Evolutionary conservation across 2,888 invertebrate species (phyloP).

Genomic region (Diarsia dahlii): DNA sequence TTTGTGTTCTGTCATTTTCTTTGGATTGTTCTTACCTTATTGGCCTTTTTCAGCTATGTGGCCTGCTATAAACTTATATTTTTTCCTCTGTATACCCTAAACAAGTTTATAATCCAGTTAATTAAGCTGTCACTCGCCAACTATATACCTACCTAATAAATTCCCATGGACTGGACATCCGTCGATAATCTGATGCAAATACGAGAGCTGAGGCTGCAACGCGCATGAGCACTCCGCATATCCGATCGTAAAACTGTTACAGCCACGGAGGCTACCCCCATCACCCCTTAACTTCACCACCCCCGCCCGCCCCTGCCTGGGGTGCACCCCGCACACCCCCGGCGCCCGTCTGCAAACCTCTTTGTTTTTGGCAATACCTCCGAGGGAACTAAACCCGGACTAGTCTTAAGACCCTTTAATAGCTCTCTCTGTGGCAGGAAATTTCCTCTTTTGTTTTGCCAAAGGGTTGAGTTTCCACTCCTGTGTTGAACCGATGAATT

Average conservation of each 20-base stretch:
- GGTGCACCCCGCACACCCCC: constrained; percentile 70
- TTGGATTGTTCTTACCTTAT: neutral
- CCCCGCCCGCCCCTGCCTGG: constrained; percentile 58
- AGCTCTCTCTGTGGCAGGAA: constrained; percentile 84
- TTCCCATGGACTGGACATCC: constrained; percentile 67
- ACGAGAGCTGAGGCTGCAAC: constrained; percentile 80
- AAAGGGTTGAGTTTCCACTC: constrained; percentile 77
- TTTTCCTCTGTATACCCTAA: neutral
- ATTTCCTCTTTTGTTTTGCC: constrained; percentile 73
- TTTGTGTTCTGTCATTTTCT: neutral
- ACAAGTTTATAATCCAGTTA: neutral
- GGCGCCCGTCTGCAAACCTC: constrained; percentile 82
- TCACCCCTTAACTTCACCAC: constrained; percentile 60
- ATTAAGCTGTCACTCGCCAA: constrained; percentile 11
- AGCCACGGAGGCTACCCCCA: constrained; percentile 76
- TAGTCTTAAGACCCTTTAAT: constrained; percentile 89
- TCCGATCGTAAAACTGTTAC: constrained; percentile 90
- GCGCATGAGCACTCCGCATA: constrained; percentile 88
- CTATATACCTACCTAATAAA: constrained; percentile 50
- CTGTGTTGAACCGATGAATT: constrained; percentile 66
- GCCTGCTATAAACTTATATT: neutral
- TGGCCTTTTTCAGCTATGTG: neutral
- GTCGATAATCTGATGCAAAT: constrained; percentile 89
- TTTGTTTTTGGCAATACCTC: constrained; percentile 88
- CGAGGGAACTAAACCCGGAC: constrained; percentile 83